Conservation (phyloP, 2,113 vertebrate species). For the Puma concolor region DNA sequence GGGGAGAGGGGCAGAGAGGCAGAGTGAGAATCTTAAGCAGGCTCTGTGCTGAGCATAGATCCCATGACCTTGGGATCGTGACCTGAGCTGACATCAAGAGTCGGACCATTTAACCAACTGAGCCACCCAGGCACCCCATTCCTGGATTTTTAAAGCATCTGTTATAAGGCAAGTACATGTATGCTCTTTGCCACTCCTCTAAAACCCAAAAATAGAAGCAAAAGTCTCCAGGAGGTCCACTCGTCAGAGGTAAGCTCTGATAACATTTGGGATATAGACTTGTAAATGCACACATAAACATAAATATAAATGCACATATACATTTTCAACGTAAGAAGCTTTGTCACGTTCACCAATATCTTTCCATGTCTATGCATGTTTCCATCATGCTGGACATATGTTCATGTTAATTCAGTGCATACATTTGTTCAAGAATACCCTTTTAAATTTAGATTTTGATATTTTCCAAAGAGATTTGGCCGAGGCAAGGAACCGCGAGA, state of each 20-base stretch:
- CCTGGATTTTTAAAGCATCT: background rate
- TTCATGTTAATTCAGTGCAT: background rate
- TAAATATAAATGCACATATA: rapidly evolving
- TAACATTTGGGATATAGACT: background rate
- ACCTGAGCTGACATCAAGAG: no score
- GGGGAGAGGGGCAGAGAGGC: no score
- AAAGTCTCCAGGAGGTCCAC: background rate
- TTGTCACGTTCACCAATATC: background rate
- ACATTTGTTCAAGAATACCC: background rate
- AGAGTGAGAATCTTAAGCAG: no score
- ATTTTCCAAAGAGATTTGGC: background rate
- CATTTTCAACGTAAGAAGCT: background rate
- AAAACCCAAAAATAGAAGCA: background rate
- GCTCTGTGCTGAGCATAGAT: no score
- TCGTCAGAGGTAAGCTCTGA: background rate
- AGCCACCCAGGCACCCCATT: no score
- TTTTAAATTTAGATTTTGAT: slow-evolving; percentile 12
- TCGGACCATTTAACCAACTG: no score
- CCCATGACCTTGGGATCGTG: no score
- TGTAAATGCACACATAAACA: background rate
- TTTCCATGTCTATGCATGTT: background rate
- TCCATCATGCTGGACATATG: background rate
- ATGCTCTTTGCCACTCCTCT: background rate
- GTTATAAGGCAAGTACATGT: background rate
- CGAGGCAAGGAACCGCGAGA: slow-evolving; percentile 26